phyloP scores from a whole-genome alignment of 2,888 invertebrate species.

The Arctia plantaginis region DNA sequence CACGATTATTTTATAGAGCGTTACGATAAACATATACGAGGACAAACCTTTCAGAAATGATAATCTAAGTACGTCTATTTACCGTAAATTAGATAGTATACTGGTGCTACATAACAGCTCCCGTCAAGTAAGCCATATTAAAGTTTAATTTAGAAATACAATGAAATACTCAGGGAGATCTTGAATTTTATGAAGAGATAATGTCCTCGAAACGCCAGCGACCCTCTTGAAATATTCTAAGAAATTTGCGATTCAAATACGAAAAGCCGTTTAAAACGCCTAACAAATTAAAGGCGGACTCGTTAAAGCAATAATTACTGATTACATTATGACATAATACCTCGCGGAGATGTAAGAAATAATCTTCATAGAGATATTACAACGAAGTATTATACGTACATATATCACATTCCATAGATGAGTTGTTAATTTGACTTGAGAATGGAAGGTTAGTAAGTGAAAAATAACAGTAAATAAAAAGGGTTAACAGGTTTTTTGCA shows the following conservation, averaged over 20 bases:
- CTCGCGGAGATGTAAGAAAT: constrained; percentile 56
- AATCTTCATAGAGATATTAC: constrained; percentile 36
- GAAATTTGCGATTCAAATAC: constrained; percentile 87
- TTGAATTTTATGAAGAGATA: constrained; percentile 86
- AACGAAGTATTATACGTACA: constrained; percentile 26
- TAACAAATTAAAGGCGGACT: constrained; percentile 86
- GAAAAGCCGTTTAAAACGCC: constrained; percentile 86
- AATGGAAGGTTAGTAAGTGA: neutral
- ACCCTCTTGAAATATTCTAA: constrained; percentile 85
- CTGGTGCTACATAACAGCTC: constrained; percentile 48
- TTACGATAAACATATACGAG: constrained; percentile 13
- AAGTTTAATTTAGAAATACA: constrained; percentile 78
- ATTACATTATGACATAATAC: constrained; percentile 83
- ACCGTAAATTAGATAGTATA: constrained; percentile 43
- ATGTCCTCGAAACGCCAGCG: constrained; percentile 83
- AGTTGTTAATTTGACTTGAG: neutral
- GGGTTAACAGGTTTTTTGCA: neutral
- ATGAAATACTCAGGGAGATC: constrained; percentile 80
- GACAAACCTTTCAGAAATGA: constrained; percentile 29
- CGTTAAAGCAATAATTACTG: constrained; percentile 85
- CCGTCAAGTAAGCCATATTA: constrained; percentile 61
- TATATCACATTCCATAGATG: neutral
- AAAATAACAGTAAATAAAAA: neutral
- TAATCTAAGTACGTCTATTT: constrained; percentile 23
- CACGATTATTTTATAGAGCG: neutral